These are phyloP conservation scores for Micromesistius poutassou DNA, from an alignment of 2,797 vertebrate species.

Conservation along the genomic window DNA sequence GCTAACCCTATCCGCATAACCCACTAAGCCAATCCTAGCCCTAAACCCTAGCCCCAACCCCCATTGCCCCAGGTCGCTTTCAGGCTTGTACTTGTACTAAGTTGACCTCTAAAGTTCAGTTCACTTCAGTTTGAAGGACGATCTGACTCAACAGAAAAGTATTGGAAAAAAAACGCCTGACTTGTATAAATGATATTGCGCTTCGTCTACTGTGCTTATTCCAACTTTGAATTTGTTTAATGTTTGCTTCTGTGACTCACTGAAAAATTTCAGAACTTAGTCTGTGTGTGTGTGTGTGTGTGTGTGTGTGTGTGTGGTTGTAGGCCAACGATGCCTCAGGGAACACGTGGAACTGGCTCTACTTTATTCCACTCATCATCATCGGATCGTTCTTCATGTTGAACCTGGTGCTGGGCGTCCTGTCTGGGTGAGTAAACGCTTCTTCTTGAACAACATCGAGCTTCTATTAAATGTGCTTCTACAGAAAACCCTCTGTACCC, in stretches of 20 bases:
- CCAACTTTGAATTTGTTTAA: not conserved
- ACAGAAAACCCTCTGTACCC: too few relatives aligned
- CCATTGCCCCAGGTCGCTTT: not conserved
- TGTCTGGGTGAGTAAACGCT: conserved; percentile 75
- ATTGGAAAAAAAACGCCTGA: not conserved
- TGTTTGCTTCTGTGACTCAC: not conserved
- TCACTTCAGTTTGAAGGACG: not conserved
- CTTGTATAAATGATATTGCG: not conserved
- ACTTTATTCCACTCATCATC: conserved; percentile 98
- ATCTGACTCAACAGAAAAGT: not conserved
- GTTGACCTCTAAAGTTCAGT: not conserved
- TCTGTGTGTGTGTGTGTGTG: not conserved
- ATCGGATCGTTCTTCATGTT: conserved; percentile 99
- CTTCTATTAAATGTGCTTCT: not conserved
- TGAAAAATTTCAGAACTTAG: conserved; percentile 15
- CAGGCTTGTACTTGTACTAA: not conserved
- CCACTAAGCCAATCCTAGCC: not conserved
- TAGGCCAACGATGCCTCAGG: conserved; percentile 92
- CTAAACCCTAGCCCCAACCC: not conserved
- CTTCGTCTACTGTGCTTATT: not conserved
- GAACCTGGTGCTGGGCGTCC: conserved; percentile 92
- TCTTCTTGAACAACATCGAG: not conserved
- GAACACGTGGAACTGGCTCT: conserved; percentile 97
- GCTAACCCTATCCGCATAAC: not conserved
- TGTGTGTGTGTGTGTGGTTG: conserved; percentile 12